A percentile compares a stretch with the other conserved stretches of the same genome.
Conservation (phyloP, 2,797 vertebrate genomes). For the Karalla daura region DNA sequence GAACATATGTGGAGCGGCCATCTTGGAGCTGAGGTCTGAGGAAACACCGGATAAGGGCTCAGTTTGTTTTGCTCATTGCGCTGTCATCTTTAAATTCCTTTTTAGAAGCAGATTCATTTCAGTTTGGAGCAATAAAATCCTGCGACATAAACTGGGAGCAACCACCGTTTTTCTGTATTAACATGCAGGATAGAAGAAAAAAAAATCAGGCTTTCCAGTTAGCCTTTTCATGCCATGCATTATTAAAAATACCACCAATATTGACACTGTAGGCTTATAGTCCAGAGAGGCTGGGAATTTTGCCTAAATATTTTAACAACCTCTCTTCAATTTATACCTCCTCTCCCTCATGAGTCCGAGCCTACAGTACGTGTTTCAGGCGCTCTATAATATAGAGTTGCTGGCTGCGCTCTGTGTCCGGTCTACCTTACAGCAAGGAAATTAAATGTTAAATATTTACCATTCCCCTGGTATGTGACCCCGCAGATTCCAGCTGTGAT, state of each 20-base stretch:
- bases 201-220: conserved; percentile 12
- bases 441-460: conserved; percentile 86
- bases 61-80: conserved; percentile 43
- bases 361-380: conserved; percentile 50
- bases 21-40: conserved; percentile 52
- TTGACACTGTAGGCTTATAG: conserved; percentile 61
- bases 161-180: conserved; percentile 23
- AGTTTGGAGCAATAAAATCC: conserved; percentile 17
- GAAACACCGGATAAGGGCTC: conserved; percentile 18
- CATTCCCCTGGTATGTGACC: conserved; percentile 80
- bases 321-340: conserved; percentile 64
- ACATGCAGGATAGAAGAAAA: not conserved
- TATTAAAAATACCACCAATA: conserved; percentile 73
- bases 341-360: conserved; percentile 42
- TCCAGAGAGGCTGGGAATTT: conserved; percentile 53
- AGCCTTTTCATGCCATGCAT: conserved; percentile 37
- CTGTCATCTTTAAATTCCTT: conserved; percentile 12
- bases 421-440: conserved; percentile 81
- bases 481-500: conserved; percentile 77
- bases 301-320: conserved; percentile 79
- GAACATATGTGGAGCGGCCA: conserved; percentile 38
- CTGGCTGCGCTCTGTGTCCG: conserved; percentile 65
- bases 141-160: conserved; percentile 7
- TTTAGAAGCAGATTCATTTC: conserved; percentile 27
- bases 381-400: conserved; percentile 47